Evolutionary conservation across 64 coral and sea anemone genomes (phyloP).

Genomic region (Stichodactyla helianthus): DNA sequence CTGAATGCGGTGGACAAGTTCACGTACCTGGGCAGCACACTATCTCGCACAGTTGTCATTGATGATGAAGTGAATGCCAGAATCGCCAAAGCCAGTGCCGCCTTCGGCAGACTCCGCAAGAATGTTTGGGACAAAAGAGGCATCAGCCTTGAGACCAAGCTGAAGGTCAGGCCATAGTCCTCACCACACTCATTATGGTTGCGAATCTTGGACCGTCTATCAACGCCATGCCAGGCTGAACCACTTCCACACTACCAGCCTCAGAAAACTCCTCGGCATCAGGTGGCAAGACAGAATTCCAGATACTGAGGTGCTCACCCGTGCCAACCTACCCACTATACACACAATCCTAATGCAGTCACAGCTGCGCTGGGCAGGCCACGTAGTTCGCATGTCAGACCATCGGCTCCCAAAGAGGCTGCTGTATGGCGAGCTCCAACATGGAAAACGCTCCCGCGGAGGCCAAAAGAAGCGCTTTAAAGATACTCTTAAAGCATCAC

Average conservation of each 20-base stretch:
- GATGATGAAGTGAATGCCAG: constrained; percentile 33
- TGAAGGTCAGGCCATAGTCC: too few species aligned
- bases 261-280: too few species aligned
- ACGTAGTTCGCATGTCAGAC: constrained; percentile 2
- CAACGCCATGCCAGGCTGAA: too few species aligned
- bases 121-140: too few species aligned
- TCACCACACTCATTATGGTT: too few species aligned
- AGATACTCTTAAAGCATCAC: constrained; percentile 19
- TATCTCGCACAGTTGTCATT: constrained; percentile 1
- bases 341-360: not conserved
- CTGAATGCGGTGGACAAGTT: constrained; percentile 13
- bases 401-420: not conserved
- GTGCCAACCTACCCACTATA: not conserved
- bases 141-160: too few species aligned
- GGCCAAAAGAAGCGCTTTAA: constrained; percentile 18
- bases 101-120: constrained; percentile 33
- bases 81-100: constrained; percentile 6
- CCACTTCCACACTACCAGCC: too few species aligned
- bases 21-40: constrained; percentile 12
- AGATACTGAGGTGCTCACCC: not conserved
- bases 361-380: constrained; percentile 12
- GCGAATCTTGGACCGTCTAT: too few species aligned
- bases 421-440: not conserved
- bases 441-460: not conserved
- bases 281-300: too few species aligned